These are phyloP conservation scores for Troides aeacus DNA, from an alignment of 2,888 invertebrate species.

Conservation along the genomic window DNA sequence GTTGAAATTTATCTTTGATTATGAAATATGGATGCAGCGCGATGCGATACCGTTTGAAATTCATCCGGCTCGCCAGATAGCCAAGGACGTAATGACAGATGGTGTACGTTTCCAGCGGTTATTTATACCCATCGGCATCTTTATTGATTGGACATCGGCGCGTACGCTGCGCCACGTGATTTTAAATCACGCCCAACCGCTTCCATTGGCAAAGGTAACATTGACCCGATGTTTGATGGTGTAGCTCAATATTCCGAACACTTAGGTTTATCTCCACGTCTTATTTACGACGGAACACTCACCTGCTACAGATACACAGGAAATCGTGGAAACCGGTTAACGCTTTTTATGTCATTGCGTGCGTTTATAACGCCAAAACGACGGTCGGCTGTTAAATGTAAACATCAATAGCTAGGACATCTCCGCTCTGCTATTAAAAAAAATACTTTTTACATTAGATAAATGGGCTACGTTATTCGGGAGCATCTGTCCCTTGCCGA, in stretches of 20 bases:
- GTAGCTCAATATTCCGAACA: conserved; percentile 48
- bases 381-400: conserved; percentile 70
- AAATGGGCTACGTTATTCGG: conserved; percentile 76
- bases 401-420: conserved; percentile 72
- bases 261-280: conserved; percentile 38
- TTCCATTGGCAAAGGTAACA: conserved; percentile 62
- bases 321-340: conserved; percentile 64
- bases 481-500: conserved; percentile 78
- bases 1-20: conserved; percentile 34
- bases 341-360: conserved; percentile 65
- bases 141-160: conserved; percentile 63
- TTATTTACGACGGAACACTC: conserved; percentile 42
- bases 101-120: conserved; percentile 44
- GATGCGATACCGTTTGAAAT: conserved; percentile 35
- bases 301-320: conserved; percentile 61
- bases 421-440: conserved; percentile 74
- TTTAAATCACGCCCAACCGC: conserved; percentile 63
- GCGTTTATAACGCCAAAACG: conserved; percentile 73
- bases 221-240: conserved; percentile 54
- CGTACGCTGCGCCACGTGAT: conserved; percentile 41
- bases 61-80: conserved; percentile 32
- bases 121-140: conserved; percentile 53
- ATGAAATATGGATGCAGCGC: conserved; percentile 32
- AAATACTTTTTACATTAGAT: conserved; percentile 79
- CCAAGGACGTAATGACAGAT: conserved; percentile 54